Conservation (phyloP, 92 coral and sea anemone species). For the Epizoanthus fatuus region DNA sequence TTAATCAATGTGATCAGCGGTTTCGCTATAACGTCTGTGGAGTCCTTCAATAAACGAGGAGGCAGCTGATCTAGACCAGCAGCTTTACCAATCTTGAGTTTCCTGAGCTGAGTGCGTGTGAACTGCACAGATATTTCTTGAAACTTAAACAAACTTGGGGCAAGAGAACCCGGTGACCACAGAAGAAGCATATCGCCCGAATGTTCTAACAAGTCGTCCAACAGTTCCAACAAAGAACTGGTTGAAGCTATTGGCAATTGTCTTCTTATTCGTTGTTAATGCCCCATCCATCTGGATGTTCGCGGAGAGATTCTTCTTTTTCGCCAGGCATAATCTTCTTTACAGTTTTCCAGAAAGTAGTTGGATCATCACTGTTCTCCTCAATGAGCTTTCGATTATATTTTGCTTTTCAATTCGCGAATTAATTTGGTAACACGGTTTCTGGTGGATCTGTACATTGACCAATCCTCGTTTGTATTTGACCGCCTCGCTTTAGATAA, state of each 20-base stretch:
- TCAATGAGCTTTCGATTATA: constrained; percentile 45
- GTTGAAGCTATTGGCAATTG: constrained; percentile 38
- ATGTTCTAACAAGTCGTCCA: constrained; percentile 30
- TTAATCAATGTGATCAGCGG: constrained; percentile 44
- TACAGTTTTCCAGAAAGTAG: constrained; percentile 35
- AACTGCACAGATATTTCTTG: constrained; percentile 15
- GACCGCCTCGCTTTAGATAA: no score
- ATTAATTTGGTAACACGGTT: constrained; percentile 55
- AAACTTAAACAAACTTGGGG: constrained; percentile 19
- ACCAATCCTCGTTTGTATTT: no score
- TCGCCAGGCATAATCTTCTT: constrained; percentile 47
- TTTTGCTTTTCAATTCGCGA: constrained; percentile 43
- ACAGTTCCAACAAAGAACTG: constrained; percentile 43
- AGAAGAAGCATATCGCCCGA: constrained; percentile 29
- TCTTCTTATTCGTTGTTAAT: constrained; percentile 19
- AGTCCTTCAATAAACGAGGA: constrained; percentile 50
- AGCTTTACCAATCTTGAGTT: constrained; percentile 50
- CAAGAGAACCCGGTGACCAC: neutral
- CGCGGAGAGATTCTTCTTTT: constrained; percentile 7
- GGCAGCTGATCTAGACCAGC: constrained; percentile 49
- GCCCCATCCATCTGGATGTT: constrained; percentile 23
- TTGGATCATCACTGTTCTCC: constrained; percentile 33
- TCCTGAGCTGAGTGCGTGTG: neutral
- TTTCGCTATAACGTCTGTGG: constrained; percentile 24
- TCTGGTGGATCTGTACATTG: constrained; percentile 27